Evolutionary conservation across 2,113 vertebrate species (phyloP), one percentile per base, ranked within the genome.

Genomic region (sheep (Ovis aries)): DNA sequence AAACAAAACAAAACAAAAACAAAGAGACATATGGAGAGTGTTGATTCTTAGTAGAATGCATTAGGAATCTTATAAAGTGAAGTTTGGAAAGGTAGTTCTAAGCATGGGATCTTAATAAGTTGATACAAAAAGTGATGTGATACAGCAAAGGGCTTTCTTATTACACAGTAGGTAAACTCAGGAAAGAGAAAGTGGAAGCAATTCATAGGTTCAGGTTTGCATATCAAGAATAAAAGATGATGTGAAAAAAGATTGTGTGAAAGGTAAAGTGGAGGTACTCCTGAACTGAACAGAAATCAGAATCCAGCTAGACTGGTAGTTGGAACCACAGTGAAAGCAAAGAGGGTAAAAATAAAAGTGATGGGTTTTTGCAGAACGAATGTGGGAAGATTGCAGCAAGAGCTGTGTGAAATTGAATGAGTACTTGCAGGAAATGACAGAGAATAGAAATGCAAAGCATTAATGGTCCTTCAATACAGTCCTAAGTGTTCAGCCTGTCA

Each of bases 281-380:
- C 85, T 90, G 57, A 92, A 97, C n/a, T 88, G 97, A 94, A 95
- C 23, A 12, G 53, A 96, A 97, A 92, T 95, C 81, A 96, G 67
- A 93, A 80, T 95, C 2, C 25, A 71, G 86, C 97, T 97, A 86
- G 57, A 59, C 57, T 89, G 5, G 23, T 97, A 83, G 92, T 81
- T 96, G 97, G 83, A 94, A 93, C 88, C 96, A 86, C 97, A 94
- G 94, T 91, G 40, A 97, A 97, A 97, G 96, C 82, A 95, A 96
- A 97, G 43, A 36, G 16, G 85, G 67, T 92, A 96, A 97, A 98
- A 95, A 97, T 95, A 97, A 96, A 97, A 98, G 82, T 92, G 96
- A 92, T 97, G 88, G 33, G 10, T 97, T 96, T 97, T 94, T 92
- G 86, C 83, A 96, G 77, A 90, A 98, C n/a, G 36, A 98, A 97